phyloP scores from a whole-genome alignment of 1,140 invertebrate genomes.

The Drosophila rufa region DNA sequence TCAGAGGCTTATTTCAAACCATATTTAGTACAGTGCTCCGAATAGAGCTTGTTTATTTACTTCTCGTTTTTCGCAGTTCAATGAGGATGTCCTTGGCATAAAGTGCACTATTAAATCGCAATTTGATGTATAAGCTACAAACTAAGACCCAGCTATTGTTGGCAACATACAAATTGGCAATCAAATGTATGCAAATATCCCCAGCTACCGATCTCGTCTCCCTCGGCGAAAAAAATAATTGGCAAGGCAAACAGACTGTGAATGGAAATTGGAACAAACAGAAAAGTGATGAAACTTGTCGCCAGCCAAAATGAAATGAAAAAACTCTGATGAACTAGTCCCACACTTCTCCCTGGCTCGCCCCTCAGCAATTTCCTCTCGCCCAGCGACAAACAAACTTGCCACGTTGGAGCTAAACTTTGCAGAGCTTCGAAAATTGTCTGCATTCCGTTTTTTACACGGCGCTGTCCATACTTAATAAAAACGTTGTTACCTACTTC shows the following conservation, averaged over 20 bases:
- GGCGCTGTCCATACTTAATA: slow-evolving; percentile 52
- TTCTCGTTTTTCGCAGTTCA: not conserved
- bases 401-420: slow-evolving; percentile 19
- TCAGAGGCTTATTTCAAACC: not conserved
- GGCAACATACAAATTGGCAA: slow-evolving; percentile 24
- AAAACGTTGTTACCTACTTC: slow-evolving; percentile 66
- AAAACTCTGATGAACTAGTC: slow-evolving; percentile 35
- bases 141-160: slow-evolving; percentile 4
- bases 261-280: slow-evolving; percentile 26
- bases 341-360: no score
- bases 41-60: not conserved
- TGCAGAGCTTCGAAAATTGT: slow-evolving; percentile 35
- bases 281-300: slow-evolving; percentile 33
- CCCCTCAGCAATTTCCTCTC: not conserved
- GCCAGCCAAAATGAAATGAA: slow-evolving; percentile 15
- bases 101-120: not conserved
- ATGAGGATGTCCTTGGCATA: not conserved
- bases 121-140: not conserved
- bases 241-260: slow-evolving; percentile 31
- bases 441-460: slow-evolving; percentile 36
- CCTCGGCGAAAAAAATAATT: slow-evolving; percentile 14
- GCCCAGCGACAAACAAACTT: slow-evolving; percentile 28
- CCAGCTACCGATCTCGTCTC: not conserved
- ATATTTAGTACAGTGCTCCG: not conserved
- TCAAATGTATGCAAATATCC: slow-evolving; percentile 20